Evolutionary conservation across 30 jellyfish, hydroid and myxozoan species (phyloP).

Genomic region (Hydractinia echinata): DNA sequence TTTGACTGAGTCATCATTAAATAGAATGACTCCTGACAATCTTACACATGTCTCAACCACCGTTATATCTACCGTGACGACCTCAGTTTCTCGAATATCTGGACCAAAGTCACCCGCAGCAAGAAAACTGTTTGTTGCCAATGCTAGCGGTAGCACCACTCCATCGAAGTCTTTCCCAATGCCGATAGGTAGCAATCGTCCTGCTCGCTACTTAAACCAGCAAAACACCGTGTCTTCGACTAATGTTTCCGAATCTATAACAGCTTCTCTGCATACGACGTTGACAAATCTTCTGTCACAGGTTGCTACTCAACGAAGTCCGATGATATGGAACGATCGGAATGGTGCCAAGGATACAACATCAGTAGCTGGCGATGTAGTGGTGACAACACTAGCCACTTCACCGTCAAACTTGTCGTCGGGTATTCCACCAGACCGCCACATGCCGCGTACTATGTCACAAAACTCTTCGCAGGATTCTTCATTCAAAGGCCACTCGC

Average conservation of each 20-base stretch:
- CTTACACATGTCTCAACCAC: neutral
- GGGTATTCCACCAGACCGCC: constrained; percentile 21
- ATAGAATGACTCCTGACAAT: neutral
- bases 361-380: constrained; percentile 8
- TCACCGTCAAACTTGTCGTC: constrained; percentile 32
- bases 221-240: constrained; percentile 53
- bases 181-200: constrained; percentile 97
- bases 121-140: constrained; percentile 37
- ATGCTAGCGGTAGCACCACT: constrained; percentile 15
- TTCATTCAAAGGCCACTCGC: constrained; percentile 27
- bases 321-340: constrained; percentile 93
- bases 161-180: constrained; percentile 68
- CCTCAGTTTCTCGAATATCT: constrained; percentile 5
- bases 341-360: constrained; percentile 10
- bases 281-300: constrained; percentile 55
- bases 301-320: constrained; percentile 98
- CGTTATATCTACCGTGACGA: constrained; percentile 1
- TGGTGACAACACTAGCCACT: constrained; percentile 35
- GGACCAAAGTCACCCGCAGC: constrained; percentile 44
- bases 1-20: constrained; percentile 15
- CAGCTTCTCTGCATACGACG: constrained; percentile 41
- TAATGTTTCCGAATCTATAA: constrained; percentile 11
- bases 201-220: constrained; percentile 31
- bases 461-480: constrained; percentile 70
- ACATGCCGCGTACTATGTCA: constrained; percentile 50